Evolutionary conservation across 2,113 vertebrate genomes (phyloP).

Genomic region (Scophthalmus maximus): DNA sequence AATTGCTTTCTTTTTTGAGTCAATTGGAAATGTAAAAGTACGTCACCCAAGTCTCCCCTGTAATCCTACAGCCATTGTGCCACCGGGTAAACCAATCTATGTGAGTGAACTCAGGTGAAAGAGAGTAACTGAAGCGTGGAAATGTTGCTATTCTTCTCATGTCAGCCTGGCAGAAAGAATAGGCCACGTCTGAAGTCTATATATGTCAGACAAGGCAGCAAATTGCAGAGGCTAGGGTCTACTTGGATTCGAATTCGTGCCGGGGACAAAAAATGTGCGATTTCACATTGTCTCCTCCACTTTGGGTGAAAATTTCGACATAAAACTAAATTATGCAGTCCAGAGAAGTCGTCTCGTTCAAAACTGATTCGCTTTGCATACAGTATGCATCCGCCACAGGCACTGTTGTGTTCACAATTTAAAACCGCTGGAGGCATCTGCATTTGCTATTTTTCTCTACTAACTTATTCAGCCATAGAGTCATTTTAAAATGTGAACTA

Average conservation of each 20-base stretch:
- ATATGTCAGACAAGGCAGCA: conserved; percentile 5
- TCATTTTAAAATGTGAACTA: too few relatives aligned
- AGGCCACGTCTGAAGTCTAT: conserved; percentile 10
- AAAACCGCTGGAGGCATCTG: too few relatives aligned
- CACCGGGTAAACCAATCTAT: conserved; percentile 57
- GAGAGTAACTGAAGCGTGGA: conserved; percentile 43
- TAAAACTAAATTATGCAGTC: too few relatives aligned
- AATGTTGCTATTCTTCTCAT: conserved; percentile 49
- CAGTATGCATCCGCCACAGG: too few relatives aligned
- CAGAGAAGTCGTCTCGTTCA: too few relatives aligned
- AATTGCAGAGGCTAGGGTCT: neutral
- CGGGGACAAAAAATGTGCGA: neutral
- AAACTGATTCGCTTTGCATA: too few relatives aligned
- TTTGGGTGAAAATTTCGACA: too few relatives aligned
- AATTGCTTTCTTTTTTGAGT: conserved; percentile 24
- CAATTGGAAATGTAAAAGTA: conserved; percentile 21
- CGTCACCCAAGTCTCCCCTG: conserved; percentile 21
- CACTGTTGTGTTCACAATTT: too few relatives aligned
- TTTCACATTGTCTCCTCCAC: too few relatives aligned
- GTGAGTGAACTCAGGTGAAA: conserved; percentile 58
- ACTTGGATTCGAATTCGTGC: conserved; percentile 14
- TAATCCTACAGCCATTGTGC: conserved; percentile 65
- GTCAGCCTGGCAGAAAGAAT: conserved; percentile 41
- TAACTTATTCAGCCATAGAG: too few relatives aligned
- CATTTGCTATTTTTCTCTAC: too few relatives aligned